phyloP scores from a whole-genome alignment of 2,797 vertebrate genomes.

The Micromesistius poutassou region DNA sequence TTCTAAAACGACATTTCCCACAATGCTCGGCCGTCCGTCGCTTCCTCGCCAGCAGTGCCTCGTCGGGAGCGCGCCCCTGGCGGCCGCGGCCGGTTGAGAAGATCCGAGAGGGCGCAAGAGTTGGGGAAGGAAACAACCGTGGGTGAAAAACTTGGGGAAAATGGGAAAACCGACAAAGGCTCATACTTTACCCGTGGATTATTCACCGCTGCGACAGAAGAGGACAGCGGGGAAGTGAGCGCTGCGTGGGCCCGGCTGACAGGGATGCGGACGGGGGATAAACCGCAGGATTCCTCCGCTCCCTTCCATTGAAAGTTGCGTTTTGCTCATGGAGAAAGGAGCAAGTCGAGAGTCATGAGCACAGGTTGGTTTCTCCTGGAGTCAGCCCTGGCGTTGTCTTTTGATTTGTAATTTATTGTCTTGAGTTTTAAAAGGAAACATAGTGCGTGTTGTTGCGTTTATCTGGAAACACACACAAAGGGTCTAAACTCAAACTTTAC shows the following conservation, averaged over 20 bases:
- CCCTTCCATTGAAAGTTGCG: conserved; percentile 68
- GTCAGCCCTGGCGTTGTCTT: conserved; percentile 16
- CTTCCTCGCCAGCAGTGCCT: conserved; percentile 17
- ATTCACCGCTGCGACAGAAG: conserved; percentile 46
- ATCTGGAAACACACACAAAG: background rate
- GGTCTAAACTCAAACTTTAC: background rate
- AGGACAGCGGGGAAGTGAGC: conserved; percentile 14
- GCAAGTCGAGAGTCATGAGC: conserved; percentile 79
- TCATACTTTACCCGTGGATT: conserved; percentile 37
- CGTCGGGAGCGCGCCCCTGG: conserved; percentile 41
- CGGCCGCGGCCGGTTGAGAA: conserved; percentile 34
- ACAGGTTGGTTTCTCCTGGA: conserved; percentile 76
- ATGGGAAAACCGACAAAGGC: conserved; percentile 58
- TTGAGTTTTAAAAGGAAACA: background rate
- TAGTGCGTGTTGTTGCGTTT: background rate
- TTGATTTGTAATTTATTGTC: background rate
- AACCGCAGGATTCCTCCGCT: conserved; percentile 48
- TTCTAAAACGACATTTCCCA: conserved; percentile 72
- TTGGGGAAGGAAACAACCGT: conserved; percentile 39
- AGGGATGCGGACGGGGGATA: conserved; percentile 53
- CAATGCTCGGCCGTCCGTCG: conserved; percentile 8
- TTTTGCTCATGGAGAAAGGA: conserved; percentile 77
- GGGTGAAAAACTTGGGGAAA: conserved; percentile 62
- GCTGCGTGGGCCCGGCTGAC: conserved; percentile 33
- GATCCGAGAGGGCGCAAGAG: background rate